These are phyloP conservation scores for Apis cerana DNA, from an alignment of 1,140 invertebrate species.

Conservation along the genomic window DNA sequence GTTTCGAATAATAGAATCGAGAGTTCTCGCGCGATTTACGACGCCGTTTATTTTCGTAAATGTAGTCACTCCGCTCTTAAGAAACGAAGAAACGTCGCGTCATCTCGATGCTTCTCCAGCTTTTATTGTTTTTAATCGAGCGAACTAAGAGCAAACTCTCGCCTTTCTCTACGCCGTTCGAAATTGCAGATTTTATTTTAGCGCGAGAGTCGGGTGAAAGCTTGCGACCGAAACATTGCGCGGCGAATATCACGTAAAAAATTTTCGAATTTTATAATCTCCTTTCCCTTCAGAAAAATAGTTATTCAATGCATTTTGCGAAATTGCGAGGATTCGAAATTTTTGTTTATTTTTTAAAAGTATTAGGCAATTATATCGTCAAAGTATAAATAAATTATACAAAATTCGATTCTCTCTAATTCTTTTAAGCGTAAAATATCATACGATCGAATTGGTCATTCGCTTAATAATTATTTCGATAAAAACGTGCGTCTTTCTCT, in stretches of 20 bases:
- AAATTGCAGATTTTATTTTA: slow-evolving; percentile 15
- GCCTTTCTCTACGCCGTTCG: not conserved
- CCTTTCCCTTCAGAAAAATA: too few relatives aligned
- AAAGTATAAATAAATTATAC: too few relatives aligned
- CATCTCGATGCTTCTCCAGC: not conserved
- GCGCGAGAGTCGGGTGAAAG: not conserved
- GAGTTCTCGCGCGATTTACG: slow-evolving; percentile 22
- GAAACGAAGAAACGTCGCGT: slow-evolving; percentile 18
- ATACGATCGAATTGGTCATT: not conserved
- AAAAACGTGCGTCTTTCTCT: not conserved
- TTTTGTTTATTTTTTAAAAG: too few relatives aligned
- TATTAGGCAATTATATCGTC: too few relatives aligned
- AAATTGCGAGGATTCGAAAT: too few relatives aligned
- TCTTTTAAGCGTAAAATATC: not conserved
- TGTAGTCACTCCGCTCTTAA: slow-evolving; percentile 34
- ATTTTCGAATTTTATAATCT: too few relatives aligned
- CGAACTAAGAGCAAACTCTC: not conserved
- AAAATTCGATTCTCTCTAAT: not conserved
- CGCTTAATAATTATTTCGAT: not conserved
- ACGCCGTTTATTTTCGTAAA: slow-evolving; percentile 37
- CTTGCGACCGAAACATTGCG: not conserved
- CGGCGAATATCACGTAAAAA: not conserved
- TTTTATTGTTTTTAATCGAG: slow-evolving; percentile 43
- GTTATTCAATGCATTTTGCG: too few relatives aligned
- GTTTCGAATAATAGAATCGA: slow-evolving; percentile 33